phyloP scores from a whole-genome alignment of 2,888 invertebrate species.

The Cantharis rufa region DNA sequence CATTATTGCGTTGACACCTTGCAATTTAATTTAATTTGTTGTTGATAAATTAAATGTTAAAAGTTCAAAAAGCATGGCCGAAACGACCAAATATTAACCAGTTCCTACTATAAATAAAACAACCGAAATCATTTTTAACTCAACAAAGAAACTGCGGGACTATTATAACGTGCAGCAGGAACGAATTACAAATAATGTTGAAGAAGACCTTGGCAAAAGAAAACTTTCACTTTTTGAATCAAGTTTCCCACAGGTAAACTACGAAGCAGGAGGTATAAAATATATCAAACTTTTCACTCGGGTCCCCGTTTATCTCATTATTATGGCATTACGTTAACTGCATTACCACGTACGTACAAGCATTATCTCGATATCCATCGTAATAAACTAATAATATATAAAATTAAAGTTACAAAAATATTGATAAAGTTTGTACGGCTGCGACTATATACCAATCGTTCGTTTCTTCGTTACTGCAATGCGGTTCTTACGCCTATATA shows the following conservation, averaged over 20 bases:
- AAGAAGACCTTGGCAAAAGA: slow-evolving; percentile 22
- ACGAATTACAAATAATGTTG: slow-evolving; percentile 16
- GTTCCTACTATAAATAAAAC: not conserved
- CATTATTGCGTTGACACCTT: not conserved
- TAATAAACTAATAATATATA: too few species aligned
- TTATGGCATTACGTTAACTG: too few species aligned
- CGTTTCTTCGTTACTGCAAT: not conserved
- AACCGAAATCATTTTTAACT: not conserved
- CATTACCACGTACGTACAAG: too few species aligned
- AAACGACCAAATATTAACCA: not conserved
- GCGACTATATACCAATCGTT: not conserved
- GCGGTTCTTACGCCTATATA: not conserved
- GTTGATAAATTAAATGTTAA: not conserved
- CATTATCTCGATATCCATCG: too few species aligned
- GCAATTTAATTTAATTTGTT: not conserved
- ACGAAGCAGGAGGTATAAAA: not conserved
- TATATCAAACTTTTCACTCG: not conserved
- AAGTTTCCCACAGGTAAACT: slow-evolving; percentile 19
- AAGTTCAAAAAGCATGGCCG: not conserved
- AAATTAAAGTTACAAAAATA: not conserved
- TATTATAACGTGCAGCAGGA: slow-evolving; percentile 15
- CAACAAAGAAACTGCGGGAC: not conserved
- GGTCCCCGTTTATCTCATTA: not conserved
- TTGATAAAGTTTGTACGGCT: not conserved
- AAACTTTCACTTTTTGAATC: slow-evolving; percentile 28